These are phyloP conservation scores for Antheraea assamensis DNA, from an alignment of 2,888 invertebrate genomes.

Conservation along the genomic window DNA sequence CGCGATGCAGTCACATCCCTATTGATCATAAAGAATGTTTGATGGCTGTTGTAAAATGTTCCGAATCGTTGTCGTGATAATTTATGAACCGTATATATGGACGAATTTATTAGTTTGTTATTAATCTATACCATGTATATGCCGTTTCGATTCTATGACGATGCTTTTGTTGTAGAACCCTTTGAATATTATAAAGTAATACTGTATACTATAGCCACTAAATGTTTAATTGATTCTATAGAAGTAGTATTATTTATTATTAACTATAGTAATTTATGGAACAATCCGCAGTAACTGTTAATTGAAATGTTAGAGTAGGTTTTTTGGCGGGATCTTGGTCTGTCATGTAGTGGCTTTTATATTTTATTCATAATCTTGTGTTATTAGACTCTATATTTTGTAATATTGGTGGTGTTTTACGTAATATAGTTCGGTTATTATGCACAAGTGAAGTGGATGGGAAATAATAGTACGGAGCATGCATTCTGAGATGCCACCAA, in stretches of 20 bases:
- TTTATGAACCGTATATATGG: conserved; percentile 81
- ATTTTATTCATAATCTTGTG: too few species aligned
- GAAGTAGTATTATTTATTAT: neutral
- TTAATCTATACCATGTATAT: conserved; percentile 23
- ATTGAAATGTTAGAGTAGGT: neutral
- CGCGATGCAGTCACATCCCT: conserved; percentile 70
- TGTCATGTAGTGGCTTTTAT: too few species aligned
- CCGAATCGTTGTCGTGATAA: conserved; percentile 80
- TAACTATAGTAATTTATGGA: neutral
- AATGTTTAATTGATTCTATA: neutral
- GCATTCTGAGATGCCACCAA: too few species aligned
- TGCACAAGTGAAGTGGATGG: too few species aligned
- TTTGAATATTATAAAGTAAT: neutral
- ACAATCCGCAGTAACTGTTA: neutral
- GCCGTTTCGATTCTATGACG: neutral
- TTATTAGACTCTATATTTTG: too few species aligned
- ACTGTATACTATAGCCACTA: too few species aligned
- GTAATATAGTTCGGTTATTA: too few species aligned
- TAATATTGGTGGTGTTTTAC: too few species aligned
- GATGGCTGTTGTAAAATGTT: conserved; percentile 79
- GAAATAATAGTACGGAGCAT: too few species aligned
- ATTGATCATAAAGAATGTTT: conserved; percentile 78
- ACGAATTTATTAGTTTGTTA: conserved; percentile 60
- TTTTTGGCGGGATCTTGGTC: too few species aligned
- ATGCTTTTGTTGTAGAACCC: neutral